Evolutionary conservation across 1,140 invertebrate species (phyloP).

Genomic region (Lepidurus apus): DNA sequence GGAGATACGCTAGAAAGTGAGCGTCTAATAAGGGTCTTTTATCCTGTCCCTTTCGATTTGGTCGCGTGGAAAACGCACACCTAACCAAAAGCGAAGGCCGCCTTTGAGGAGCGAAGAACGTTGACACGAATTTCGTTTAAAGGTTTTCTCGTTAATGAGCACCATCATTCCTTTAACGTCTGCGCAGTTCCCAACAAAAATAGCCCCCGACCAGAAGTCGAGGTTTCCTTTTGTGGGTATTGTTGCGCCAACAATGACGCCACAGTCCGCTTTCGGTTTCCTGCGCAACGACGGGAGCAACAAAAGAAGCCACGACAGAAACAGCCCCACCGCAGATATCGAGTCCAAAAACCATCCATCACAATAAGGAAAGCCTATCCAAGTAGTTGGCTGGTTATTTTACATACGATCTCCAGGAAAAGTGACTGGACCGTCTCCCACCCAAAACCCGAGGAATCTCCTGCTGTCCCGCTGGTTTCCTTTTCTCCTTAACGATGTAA

Average conservation of each 20-base stretch:
- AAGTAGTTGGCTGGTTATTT: background rate
- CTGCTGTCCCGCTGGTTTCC: background rate
- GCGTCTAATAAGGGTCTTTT: conserved; percentile 7
- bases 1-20: background rate
- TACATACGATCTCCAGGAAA: background rate
- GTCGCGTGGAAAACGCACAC: background rate
- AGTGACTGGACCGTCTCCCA: background rate
- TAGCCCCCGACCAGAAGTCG: conserved; percentile 9
- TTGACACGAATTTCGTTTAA: background rate
- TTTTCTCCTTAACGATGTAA: background rate
- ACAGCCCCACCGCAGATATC: background rate
- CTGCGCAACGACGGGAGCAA: background rate
- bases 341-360: background rate
- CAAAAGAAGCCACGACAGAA: background rate
- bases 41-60: background rate
- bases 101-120: background rate
- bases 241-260: background rate
- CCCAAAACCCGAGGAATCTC: background rate
- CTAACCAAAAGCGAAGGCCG: background rate
- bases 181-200: background rate
- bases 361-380: background rate
- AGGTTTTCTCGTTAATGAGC: background rate
- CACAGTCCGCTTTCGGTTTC: background rate
- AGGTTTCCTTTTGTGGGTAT: background rate
- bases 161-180: background rate